Conservation (phyloP, 2,888 invertebrate genomes). For the Chalcis sispes region DNA sequence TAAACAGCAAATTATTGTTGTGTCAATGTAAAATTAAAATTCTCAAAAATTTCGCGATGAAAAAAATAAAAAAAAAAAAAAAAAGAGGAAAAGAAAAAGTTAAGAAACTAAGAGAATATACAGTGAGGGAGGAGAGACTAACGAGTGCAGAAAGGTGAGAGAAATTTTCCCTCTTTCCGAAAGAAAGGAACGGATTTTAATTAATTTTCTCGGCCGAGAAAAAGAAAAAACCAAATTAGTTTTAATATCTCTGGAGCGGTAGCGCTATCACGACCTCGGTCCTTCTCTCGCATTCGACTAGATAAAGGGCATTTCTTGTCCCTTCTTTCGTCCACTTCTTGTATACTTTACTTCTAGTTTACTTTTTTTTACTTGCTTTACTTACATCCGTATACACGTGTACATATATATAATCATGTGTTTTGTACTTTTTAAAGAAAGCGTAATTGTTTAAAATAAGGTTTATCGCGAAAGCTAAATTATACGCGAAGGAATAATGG, state of each 20-base stretch:
- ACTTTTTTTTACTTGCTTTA: not conserved
- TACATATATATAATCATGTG: too few species aligned
- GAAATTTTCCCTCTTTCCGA: slow-evolving; percentile 10
- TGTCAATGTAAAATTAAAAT: not conserved
- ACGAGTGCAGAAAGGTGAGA: slow-evolving; percentile 4
- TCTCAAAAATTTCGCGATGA: too few species aligned
- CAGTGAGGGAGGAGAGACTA: too few species aligned
- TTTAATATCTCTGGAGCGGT: slow-evolving; percentile 41
- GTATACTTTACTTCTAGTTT: not conserved
- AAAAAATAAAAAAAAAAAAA: not conserved
- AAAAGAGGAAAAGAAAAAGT: too few species aligned
- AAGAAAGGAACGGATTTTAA: slow-evolving; percentile 38
- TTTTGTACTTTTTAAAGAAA: too few species aligned
- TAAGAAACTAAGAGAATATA: too few species aligned
- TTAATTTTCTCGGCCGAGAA: slow-evolving; percentile 41
- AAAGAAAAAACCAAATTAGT: slow-evolving; percentile 51
- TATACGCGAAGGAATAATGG: too few species aligned
- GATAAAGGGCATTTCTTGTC: slow-evolving; percentile 33
- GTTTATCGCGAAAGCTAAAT: too few species aligned
- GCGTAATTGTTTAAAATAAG: too few species aligned
- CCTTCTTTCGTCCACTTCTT: slow-evolving; percentile 19
- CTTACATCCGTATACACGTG: slow-evolving; percentile 35
- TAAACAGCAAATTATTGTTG: not conserved
- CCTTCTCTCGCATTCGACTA: slow-evolving; percentile 47
- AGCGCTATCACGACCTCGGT: not conserved